Evolutionary conservation across 1,140 invertebrate genomes (phyloP), one percentile per base, ranked within the genome.

Genomic region (Psix sp.): DNA sequence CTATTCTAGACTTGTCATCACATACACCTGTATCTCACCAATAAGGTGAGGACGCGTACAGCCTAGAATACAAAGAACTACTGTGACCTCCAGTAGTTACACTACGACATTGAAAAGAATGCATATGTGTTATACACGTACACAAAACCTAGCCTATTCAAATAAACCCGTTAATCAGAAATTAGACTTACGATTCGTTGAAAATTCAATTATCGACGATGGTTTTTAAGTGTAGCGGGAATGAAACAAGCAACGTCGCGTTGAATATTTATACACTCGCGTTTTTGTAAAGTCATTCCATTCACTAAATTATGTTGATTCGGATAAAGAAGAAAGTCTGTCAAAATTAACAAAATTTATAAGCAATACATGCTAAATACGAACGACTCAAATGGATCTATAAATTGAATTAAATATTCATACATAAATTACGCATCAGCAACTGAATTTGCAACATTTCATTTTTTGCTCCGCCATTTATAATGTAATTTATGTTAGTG

Each of bases 51-150:
- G 77, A 80, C 74, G 74, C 77, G 77, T 68, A 74, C 48, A 71
- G 60, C 40, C 20, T 56, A 51, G 83, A 81, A 86, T 86, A 86
- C 78, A 76, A 86, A 86, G 80, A 74, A 60, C 65, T 36, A 38
- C 46, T 43, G 75, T 83, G 84, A 83, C 82, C 84, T 86, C 82
- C 71, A 77, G 70, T 63, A 43, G 26, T 31, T 38, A 29, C 73
- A 76, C 72, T 59, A 52, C 79, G 84, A 82, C 84, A 86, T 86
- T 85, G 84, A 83, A 84, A 84, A 75, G 82, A 85, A 85, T 86
- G 80, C 78, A 77, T 82, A 84, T 84, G 76, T 77, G 79, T 83
- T 80, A 83, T 81, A 80, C 48, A 33, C 15, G 38, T 16, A n/a
- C 35, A 59, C 76, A 80, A 79, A 45, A 40, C 29, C 56, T 76